Evolutionary conservation across 2,888 invertebrate species (phyloP).

Genomic region (Colletes collaris): DNA sequence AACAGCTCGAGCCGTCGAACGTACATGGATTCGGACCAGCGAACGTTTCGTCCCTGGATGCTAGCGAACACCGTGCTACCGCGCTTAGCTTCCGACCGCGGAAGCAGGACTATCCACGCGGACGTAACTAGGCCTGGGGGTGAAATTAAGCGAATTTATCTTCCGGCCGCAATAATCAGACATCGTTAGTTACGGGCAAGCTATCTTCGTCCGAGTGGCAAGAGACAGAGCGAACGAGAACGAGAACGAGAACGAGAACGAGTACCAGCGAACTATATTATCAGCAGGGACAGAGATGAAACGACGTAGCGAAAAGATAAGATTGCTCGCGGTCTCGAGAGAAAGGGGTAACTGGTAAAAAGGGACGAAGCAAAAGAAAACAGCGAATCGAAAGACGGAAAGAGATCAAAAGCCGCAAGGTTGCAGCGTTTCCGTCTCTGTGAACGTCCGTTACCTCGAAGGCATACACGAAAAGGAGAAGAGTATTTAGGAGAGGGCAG

Average conservation of each 20-base stretch:
- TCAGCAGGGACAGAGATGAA: slow-evolving; percentile 21
- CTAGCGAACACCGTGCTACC: slow-evolving; percentile 4
- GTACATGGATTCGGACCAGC: not conserved
- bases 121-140: slow-evolving; percentile 54
- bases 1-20: slow-evolving; percentile 18
- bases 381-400: slow-evolving; percentile 7
- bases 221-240: slow-evolving; percentile 5
- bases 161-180: slow-evolving; percentile 73
- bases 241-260: not conserved
- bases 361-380: slow-evolving; percentile 7
- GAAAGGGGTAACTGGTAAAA: slow-evolving; percentile 14
- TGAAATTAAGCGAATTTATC: slow-evolving; percentile 76
- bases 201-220: slow-evolving; percentile 19
- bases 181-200: slow-evolving; percentile 67
- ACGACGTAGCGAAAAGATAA: slow-evolving; percentile 23
- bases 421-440: slow-evolving; percentile 42
- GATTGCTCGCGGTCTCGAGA: not conserved
- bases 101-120: slow-evolving; percentile 15
- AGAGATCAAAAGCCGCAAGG: slow-evolving; percentile 41
- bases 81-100: slow-evolving; percentile 15
- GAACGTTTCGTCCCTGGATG: not conserved
- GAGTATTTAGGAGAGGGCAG: slow-evolving; percentile 39
- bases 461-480: slow-evolving; percentile 50
- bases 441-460: slow-evolving; percentile 40
- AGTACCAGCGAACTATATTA: slow-evolving; percentile 17